Evolutionary conservation across 1,140 invertebrate species (phyloP), one percentile per base, ranked within the genome.

Genomic region (Contarinia nasturtii): DNA sequence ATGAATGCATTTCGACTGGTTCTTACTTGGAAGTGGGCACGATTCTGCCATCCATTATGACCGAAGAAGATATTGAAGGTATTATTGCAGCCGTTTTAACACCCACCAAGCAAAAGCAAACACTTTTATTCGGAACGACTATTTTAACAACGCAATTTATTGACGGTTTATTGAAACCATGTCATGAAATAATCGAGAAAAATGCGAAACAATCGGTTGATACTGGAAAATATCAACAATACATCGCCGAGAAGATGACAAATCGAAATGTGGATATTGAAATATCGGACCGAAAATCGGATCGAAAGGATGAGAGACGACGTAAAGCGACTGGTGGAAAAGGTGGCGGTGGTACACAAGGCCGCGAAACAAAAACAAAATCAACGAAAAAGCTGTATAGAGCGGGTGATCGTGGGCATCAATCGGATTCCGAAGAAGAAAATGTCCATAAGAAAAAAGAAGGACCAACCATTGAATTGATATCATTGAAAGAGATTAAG

Each of bases 351-450:
- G 90, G 90, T 12, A 79, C 78, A 27, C 90, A 94, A 67, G 92
- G 91, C 1, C 71, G 92, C 47, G 92, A 97, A 70, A 92, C 89
- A 1, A 96, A 94, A 68, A 95, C 86, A 0, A 94, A 92, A 64
- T 82, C 90, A 7, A 83, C 82, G 0, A 97, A 97, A 57, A 86
- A 85, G 56, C 72, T 76, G 59, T 65, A 66, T 49, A 66, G 62
- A 55, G 59, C 43, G 58, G 64, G 54, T 4, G 67, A 68, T 45
- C 60, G 58, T 46, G 57, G 60, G 41, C 65, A 67, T 56, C 71
- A 75, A 48, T 71, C 69, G 34, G 77, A 80, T 54, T 77, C 74
- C 33, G 77, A 82, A 48, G 71, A 73, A 10, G 56, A 59, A 10
- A n/a, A 18, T 43, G 47, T 54, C 2, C 36, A 20, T 40, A 53